These are phyloP conservation scores for Drosophila miranda DNA, from an alignment of 1,140 invertebrate species.

Conservation along the genomic window DNA sequence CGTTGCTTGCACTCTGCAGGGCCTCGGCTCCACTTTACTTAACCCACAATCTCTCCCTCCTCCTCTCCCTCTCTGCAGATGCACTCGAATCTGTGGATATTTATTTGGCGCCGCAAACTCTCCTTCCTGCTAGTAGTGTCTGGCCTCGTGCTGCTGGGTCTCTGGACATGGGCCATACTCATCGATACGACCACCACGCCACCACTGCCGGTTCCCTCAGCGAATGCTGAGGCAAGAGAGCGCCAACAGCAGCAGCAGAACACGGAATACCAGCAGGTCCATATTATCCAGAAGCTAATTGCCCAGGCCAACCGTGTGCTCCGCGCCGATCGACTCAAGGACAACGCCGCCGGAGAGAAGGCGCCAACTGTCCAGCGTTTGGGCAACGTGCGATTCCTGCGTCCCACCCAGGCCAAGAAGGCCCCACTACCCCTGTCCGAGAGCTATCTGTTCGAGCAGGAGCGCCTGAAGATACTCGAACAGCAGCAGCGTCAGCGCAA, in stretches of 20 bases:
- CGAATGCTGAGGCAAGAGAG: constrained; percentile 17
- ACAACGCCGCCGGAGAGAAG: constrained; percentile 39
- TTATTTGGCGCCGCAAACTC: constrained; percentile 80
- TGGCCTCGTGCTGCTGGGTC: constrained; percentile 61
- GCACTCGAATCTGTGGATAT: constrained; percentile 77
- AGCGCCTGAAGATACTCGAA: constrained; percentile 74
- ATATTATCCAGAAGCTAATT: constrained; percentile 79
- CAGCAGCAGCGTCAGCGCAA: constrained; percentile 72
- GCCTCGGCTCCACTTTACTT: constrained; percentile 3
- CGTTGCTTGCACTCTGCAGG: constrained; percentile 25
- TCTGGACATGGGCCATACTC: constrained; percentile 79
- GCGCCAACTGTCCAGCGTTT: constrained; percentile 18
- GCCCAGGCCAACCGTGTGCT: constrained; percentile 77
- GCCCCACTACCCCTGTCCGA: constrained; percentile 58
- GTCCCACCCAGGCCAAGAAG: constrained; percentile 72
- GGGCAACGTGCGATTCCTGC: constrained; percentile 72
- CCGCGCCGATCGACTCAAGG: constrained; percentile 62
- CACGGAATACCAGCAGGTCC: constrained; percentile 57
- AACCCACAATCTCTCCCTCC: background rate
- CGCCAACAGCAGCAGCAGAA: constrained; percentile 13
- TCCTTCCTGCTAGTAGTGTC: constrained; percentile 68
- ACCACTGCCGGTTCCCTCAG: constrained; percentile 5
- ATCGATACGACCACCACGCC: constrained; percentile 58
- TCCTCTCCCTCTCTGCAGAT: constrained; percentile 52
- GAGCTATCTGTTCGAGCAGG: constrained; percentile 74